Base-by-base conservation (phyloP, 1,140 invertebrate genomes). In the Lerema accius region DNA sequence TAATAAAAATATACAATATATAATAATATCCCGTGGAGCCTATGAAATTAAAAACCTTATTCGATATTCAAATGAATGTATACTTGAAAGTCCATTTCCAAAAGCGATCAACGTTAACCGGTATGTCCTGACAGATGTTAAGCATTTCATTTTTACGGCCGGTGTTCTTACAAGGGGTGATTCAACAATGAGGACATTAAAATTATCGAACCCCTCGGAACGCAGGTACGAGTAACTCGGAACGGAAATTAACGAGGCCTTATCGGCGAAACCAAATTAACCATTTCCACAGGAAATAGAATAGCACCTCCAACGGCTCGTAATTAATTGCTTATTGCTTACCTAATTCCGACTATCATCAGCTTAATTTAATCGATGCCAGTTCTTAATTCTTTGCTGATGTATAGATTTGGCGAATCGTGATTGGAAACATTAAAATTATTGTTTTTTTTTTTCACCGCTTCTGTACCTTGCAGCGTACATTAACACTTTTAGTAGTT, bases 161-260 rank as follows among this genome's bases (percentile, higher is more conserved):
- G 15, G 23, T 59, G 19, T 59, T 59, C 46, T 59, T 59, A 45
- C 42, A 59, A 48, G 43, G 55, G 55, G 55, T 59, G 55, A n/a
- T 17, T 59, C 55, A 59, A 59, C 55, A 59, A 59, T 59, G 55
- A 59, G 55, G 42, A 59, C 42, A 59, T 59, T 59, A 59, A 59
- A 59, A 59, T 59, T 48, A 59, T 48, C 55, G 53, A 51, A 40
- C 63, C 51, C 61, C 35, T 63, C 58, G 10, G 11, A 28, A 56
- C 51, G 71, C 78, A 73, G 67, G 78, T 23, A 23, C 19, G 19
- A 23, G 19, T 76, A 71, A 76, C 65, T 62, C 61, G 68, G 42
- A 67, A 59, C 76, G 78, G 76, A 80, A 74, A 80, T 80, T 80
- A 78, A 72, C 66, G 69, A 70, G 67, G 51, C 69, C 71, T 78